Evolutionary conservation across 2,797 vertebrate genomes (phyloP).

Genomic region (Argya squamiceps): DNA sequence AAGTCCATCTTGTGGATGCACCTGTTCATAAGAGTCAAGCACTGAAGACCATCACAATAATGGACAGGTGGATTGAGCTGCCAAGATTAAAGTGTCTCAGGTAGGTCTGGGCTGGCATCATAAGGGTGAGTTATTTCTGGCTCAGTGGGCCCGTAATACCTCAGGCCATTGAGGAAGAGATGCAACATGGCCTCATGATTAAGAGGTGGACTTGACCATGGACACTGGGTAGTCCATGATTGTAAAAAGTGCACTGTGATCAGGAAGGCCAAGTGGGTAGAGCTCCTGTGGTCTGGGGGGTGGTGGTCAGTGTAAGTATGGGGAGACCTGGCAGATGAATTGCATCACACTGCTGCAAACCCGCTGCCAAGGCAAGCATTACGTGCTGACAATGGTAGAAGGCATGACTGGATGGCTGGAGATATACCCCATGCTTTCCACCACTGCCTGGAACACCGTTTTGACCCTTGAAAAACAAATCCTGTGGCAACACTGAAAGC

Average conservation of each 20-base stretch:
- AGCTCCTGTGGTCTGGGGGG: not conserved
- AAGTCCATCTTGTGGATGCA: not conserved
- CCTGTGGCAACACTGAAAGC: not conserved
- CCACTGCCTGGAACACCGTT: not conserved
- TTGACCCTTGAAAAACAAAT: not conserved
- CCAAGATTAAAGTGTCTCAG: not conserved
- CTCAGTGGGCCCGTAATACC: not conserved
- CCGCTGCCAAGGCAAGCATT: not conserved
- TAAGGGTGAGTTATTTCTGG: not conserved
- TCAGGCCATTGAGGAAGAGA: not conserved
- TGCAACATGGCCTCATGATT: not conserved
- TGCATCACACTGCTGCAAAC: not conserved
- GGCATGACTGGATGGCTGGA: not conserved
- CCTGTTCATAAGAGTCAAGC: not conserved
- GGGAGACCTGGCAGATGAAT: not conserved
- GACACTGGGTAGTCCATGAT: not conserved
- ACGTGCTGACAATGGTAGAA: not conserved
- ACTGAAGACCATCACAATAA: rapidly evolving
- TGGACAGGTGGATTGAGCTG: not conserved
- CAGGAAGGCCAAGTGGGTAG: not conserved
- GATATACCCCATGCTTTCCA: not conserved
- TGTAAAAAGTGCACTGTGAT: not conserved
- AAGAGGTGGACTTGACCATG: not conserved
- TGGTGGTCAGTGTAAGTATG: not conserved
- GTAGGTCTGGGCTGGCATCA: not conserved